Evolutionary conservation across 2,113 vertebrate species (phyloP), one percentile per base, ranked within the genome.

Genomic region (Madoqua kirkii): DNA sequence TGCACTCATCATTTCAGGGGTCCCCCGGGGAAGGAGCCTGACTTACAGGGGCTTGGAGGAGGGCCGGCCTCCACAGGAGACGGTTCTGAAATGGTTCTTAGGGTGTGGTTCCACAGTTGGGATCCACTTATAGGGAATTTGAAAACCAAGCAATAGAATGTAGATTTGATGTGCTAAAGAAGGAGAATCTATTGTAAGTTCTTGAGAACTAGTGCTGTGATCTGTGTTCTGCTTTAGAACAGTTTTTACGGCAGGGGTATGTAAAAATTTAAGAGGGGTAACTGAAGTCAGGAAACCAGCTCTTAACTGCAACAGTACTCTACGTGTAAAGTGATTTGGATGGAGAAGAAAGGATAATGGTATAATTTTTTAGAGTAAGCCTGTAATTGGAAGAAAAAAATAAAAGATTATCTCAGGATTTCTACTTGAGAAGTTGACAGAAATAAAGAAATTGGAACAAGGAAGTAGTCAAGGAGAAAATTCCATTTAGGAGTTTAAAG

Each of bases 371-470:
- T n/a, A 23, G 52, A 95, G 52, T 16, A 94, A 64, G 7, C 83
- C 5, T 67, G 5, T 87, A 64, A 54, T 36, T 71, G 25, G 91
- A 16, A 9, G n/a, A 93, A 82, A 74, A 90, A 74, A 88, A 36
- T 45, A 43, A 86, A 89, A 94, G 87, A 48, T 95, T 45, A 84
- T 23, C 10, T 83, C 40, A 95, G 29, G 21, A 89, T 89, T 81
- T 95, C 87, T 92, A 91, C 84, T 87, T 94, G 74, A 96, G 33
- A 92, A 94, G 45, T 40, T 33, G 84, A 67, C 29, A 92, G 57
- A 93, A 94, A 81, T 62, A 50, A 81, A 96, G 81, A 95, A 95
- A 83, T 67, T 50, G 4, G 23, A 89, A 14, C 57, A 50, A 91
- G 36, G 59, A 98, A 79, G 59, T 54, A 91, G 50, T 92, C 92